A percentile compares a stretch with the other conserved stretches of the same genome.
Evolutionary conservation across 2,888 invertebrate species (phyloP).

Genomic region (Drosophila vallismaia): DNA sequence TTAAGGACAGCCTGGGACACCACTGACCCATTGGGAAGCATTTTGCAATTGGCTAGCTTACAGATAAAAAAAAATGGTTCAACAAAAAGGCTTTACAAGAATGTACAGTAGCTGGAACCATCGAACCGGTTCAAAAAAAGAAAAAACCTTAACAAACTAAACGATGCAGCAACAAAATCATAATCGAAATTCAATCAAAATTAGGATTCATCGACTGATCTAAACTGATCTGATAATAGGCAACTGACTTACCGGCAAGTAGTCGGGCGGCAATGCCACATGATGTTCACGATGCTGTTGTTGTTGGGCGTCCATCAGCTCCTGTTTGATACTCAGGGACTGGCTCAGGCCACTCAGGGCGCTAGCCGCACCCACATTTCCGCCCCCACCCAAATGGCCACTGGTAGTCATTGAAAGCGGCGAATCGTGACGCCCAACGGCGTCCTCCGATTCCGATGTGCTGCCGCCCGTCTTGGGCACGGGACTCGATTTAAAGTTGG

Average conservation of each 20-base stretch:
- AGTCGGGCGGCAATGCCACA: constrained; percentile 82
- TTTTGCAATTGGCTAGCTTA: constrained; percentile 72
- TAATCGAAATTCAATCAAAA: constrained; percentile 31
- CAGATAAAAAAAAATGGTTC: constrained; percentile 27
- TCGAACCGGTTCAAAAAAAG: constrained; percentile 84
- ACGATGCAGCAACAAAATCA: constrained; percentile 39
- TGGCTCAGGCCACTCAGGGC: constrained; percentile 81
- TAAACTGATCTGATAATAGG: neutral
- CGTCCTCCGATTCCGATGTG: constrained; percentile 85
- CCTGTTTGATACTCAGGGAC: constrained; percentile 84
- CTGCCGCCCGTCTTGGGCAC: constrained; percentile 87
- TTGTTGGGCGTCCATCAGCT: constrained; percentile 83
- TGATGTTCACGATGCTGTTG: constrained; percentile 82
- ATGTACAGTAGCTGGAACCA: constrained; percentile 81
- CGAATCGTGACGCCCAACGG: constrained; percentile 82
- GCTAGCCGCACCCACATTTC: constrained; percentile 74
- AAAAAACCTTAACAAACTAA: constrained; percentile 84
- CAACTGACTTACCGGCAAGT: constrained; percentile 83
- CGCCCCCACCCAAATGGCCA: constrained; percentile 81
- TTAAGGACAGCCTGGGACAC: constrained; percentile 44
- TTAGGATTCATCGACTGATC: constrained; percentile 6
- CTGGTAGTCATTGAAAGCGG: constrained; percentile 82
- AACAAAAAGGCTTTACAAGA: constrained; percentile 51
- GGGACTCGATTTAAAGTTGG: constrained; percentile 88
- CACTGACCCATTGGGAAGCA: constrained; percentile 51